Evolutionary conservation across 2,797 vertebrate species (phyloP).

Genomic region (Eidolon dupreanum): DNA sequence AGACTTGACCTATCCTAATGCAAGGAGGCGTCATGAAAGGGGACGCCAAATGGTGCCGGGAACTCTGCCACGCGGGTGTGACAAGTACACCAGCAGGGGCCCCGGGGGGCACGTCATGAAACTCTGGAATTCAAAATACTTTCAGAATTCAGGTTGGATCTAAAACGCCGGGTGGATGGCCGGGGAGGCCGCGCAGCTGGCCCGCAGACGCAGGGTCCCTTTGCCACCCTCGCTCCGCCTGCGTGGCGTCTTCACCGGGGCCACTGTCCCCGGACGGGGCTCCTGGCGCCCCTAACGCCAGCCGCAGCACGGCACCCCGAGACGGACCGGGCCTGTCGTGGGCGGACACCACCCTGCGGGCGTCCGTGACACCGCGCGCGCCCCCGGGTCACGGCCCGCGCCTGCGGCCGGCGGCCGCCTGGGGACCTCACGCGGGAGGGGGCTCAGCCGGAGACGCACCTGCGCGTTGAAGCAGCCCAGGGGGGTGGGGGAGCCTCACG

Average conservation of each 20-base stretch:
- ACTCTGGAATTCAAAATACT: not conserved
- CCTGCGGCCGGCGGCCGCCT: not conserved
- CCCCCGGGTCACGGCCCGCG: slow-evolving; percentile 15
- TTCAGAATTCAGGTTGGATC: not conserved
- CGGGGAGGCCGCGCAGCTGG: not conserved
- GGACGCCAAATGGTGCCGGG: not conserved
- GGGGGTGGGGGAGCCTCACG: no score
- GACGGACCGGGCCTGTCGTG: slow-evolving; percentile 61
- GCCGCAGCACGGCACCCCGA: not conserved
- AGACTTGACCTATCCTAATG: no score
- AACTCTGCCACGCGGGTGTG: not conserved
- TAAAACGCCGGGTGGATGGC: not conserved
- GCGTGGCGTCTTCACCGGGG: not conserved
- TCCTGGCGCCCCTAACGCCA: not conserved
- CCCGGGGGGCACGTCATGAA: accelerated
- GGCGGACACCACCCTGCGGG: slow-evolving; percentile 28
- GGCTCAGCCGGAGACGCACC: no score
- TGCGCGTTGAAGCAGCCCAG: no score
- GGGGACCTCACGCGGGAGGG: no score
- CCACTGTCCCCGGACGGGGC: slow-evolving; percentile 47
- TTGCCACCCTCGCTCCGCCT: not conserved
- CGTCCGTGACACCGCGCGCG: not conserved
- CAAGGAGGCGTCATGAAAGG: not conserved
- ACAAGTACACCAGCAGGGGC: not conserved
- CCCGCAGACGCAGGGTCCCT: not conserved